These are phyloP conservation scores for Mus caroli DNA, from an alignment of 2,797 vertebrate species.

Conservation along the genomic window DNA sequence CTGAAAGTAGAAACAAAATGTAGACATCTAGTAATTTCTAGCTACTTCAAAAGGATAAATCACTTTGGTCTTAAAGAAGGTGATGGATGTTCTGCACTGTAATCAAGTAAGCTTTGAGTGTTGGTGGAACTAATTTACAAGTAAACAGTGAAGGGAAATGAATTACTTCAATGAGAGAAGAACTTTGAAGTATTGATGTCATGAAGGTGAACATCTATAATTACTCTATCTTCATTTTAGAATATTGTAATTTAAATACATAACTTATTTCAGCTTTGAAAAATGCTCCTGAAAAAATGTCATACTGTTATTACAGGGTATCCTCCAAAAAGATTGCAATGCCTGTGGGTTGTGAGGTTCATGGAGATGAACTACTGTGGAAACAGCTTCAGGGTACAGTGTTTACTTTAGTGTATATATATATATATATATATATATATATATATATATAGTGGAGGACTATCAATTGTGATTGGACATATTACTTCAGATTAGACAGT, in stretches of 20 bases:
- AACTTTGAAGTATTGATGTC: constrained; percentile 63
- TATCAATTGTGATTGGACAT: background rate
- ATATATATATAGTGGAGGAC: too few relatives aligned
- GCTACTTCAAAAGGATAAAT: constrained; percentile 27
- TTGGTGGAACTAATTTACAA: constrained; percentile 64
- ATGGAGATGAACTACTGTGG: background rate
- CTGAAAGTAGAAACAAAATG: background rate
- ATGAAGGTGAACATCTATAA: constrained; percentile 63
- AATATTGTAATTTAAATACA: constrained; percentile 8
- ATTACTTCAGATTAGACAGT: background rate
- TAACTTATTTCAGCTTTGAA: background rate
- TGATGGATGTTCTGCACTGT: constrained; percentile 37
- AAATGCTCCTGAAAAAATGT: background rate
- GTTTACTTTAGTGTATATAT: background rate
- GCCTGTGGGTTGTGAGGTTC: background rate
- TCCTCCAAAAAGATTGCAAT: background rate
- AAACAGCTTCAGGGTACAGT: background rate
- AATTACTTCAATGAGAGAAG: constrained; percentile 34
- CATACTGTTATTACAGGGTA: background rate
- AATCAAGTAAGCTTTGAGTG: constrained; percentile 39
- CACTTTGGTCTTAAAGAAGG: background rate
- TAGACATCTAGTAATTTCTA: background rate
- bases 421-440: too few relatives aligned
- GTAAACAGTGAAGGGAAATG: constrained; percentile 36
- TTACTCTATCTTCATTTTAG: constrained; percentile 46